A percentile compares a stretch with the other conserved stretches of the same genome.
Evolutionary conservation across 2,113 vertebrate species (phyloP).

Genomic region (Pelusios castaneus): DNA sequence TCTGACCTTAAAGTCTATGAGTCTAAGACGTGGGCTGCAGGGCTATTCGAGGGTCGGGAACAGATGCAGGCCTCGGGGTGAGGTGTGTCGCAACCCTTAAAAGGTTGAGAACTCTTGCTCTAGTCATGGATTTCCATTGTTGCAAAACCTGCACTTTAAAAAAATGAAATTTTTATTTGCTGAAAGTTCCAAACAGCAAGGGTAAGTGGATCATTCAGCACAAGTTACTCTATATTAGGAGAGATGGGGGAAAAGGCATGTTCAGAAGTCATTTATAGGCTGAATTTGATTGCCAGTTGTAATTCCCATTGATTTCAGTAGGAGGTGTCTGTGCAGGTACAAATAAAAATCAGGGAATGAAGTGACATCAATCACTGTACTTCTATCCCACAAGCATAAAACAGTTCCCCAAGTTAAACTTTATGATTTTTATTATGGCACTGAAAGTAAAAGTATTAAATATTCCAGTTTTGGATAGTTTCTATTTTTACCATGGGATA

Average conservation of each 20-base stretch:
- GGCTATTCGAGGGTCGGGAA: no score
- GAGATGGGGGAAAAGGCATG: neutral
- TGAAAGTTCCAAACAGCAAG: neutral
- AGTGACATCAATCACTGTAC: accelerated
- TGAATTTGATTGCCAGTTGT: neutral
- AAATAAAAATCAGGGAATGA: neutral
- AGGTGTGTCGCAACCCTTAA: no score
- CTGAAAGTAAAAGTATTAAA: accelerated
- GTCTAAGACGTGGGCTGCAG: no score
- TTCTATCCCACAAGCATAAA: neutral
- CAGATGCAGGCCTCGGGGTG: no score
- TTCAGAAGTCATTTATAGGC: neutral
- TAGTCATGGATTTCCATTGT: neutral
- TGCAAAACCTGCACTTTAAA: neutral
- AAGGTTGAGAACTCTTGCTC: no score
- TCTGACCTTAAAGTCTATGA: no score
- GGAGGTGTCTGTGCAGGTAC: accelerated
- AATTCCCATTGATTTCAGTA: neutral
- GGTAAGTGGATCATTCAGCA: neutral
- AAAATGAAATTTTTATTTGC: neutral
- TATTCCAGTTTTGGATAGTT: neutral
- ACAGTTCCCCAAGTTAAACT: neutral
- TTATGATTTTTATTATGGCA: neutral
- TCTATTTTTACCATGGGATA: neutral
- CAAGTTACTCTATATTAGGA: neutral